phyloP scores from a whole-genome alignment of 2,113 vertebrate genomes.

The Paedocypris sp. region DNA sequence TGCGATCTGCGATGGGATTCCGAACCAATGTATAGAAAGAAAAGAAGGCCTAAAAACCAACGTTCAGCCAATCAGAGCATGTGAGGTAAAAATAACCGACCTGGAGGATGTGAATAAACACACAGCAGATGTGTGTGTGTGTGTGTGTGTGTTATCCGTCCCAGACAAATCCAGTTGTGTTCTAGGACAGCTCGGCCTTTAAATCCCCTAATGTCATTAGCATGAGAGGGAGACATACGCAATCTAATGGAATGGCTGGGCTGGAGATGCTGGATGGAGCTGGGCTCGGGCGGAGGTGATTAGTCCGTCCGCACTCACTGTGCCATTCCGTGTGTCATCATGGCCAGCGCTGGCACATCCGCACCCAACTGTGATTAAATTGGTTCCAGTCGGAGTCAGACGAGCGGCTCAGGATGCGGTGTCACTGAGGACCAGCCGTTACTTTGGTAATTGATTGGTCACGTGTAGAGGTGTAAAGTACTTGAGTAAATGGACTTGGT shows the following conservation, averaged over 20 bases:
- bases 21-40: too few species aligned
- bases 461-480: too few species aligned
- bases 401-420: too few species aligned
- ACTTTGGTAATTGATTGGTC: too few species aligned
- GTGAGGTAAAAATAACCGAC: background rate
- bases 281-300: background rate
- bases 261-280: background rate
- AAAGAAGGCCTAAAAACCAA: too few species aligned
- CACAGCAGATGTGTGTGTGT: constrained; percentile 17
- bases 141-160: constrained; percentile 8
- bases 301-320: background rate
- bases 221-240: background rate
- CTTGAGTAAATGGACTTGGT: too few species aligned
- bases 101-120: background rate
- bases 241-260: background rate
- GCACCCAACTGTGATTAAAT: background rate
- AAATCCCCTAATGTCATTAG: constrained; percentile 23
- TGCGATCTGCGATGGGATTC: constrained; percentile 31
- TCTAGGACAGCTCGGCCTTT: background rate
- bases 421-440: too few species aligned
- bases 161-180: constrained; percentile 9
- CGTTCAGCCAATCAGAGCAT: too few species aligned
- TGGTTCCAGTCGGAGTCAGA: too few species aligned
- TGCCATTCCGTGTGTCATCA: background rate
- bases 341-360: background rate